These are phyloP conservation scores for Cerceris ruficornis DNA, from an alignment of 2,888 invertebrate species.

Conservation along the genomic window DNA sequence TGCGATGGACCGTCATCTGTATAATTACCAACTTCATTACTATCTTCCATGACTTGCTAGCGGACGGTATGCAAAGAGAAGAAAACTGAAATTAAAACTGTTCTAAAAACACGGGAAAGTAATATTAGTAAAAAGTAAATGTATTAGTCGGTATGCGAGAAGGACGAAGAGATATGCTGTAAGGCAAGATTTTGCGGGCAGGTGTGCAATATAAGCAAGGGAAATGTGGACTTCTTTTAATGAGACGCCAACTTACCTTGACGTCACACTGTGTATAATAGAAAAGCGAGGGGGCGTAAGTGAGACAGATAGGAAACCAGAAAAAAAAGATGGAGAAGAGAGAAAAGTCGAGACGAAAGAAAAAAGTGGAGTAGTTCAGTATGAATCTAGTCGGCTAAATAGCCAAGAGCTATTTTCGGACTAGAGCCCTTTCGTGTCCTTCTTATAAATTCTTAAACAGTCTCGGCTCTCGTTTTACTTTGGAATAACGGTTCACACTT, in stretches of 20 bases:
- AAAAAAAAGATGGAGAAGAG: background rate
- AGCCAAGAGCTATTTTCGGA: conserved; percentile 61
- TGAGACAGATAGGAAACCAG: background rate
- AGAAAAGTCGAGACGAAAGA: background rate
- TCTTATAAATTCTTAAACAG: conserved; percentile 55
- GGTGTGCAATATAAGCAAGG: background rate
- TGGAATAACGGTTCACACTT: background rate
- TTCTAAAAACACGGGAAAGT: too few species aligned
- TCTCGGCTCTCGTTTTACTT: conserved; percentile 40
- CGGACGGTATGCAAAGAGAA: too few species aligned
- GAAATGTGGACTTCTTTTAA: conserved; percentile 24
- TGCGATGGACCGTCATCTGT: too few species aligned
- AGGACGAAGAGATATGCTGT: background rate
- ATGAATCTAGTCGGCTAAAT: conserved; percentile 61
- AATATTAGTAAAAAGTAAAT: background rate
- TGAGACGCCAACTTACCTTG: conserved; percentile 37
- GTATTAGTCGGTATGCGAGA: background rate
- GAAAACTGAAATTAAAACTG: too few species aligned
- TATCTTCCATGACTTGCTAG: too few species aligned
- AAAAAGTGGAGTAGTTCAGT: conserved; percentile 8
- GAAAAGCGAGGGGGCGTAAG: conserved; percentile 6
- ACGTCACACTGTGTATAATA: conserved; percentile 15
- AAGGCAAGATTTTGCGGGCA: background rate
- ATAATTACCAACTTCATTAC: too few species aligned
- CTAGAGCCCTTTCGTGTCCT: conserved; percentile 50